Evolutionary conservation across 1,140 invertebrate species (phyloP).

Genomic region (Bombus cullumanus): DNA sequence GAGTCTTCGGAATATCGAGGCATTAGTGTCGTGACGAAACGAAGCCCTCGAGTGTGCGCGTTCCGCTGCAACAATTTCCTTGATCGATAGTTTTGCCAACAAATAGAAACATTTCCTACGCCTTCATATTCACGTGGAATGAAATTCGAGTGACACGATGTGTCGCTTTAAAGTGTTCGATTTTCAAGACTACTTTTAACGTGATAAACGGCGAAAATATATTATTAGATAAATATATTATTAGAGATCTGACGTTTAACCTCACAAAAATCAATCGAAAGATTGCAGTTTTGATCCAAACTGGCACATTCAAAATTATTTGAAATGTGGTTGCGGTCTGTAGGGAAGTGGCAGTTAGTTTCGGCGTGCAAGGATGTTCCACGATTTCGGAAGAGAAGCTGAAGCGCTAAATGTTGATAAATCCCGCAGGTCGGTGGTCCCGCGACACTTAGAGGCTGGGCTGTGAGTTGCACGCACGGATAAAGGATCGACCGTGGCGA

Average conservation of each 20-base stretch:
- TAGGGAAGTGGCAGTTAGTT: not conserved
- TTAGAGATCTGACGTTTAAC: not conserved
- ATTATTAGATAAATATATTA: not conserved
- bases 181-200: not conserved
- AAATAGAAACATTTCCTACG: conserved; percentile 15
- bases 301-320: not conserved
- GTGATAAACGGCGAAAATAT: not conserved
- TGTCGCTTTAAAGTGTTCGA: no score
- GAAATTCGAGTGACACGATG: not conserved
- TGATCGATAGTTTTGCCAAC: conserved; percentile 48
- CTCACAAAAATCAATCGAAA: not conserved
- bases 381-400: not conserved
- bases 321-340: not conserved
- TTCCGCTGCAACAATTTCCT: conserved; percentile 44
- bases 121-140: not conserved
- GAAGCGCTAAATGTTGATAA: conserved; percentile 37
- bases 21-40: conserved; percentile 25
- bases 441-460: conserved; percentile 16
- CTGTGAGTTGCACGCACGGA: conserved; percentile 26
- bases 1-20: conserved; percentile 13
- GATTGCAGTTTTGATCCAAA: not conserved
- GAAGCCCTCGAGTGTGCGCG: conserved; percentile 38
- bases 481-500: conserved; percentile 66
- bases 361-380: not conserved
- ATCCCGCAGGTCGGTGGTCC: conserved; percentile 43